phyloP scores from a whole-genome alignment of 1,140 invertebrate genomes.

The Dryas iulia region DNA sequence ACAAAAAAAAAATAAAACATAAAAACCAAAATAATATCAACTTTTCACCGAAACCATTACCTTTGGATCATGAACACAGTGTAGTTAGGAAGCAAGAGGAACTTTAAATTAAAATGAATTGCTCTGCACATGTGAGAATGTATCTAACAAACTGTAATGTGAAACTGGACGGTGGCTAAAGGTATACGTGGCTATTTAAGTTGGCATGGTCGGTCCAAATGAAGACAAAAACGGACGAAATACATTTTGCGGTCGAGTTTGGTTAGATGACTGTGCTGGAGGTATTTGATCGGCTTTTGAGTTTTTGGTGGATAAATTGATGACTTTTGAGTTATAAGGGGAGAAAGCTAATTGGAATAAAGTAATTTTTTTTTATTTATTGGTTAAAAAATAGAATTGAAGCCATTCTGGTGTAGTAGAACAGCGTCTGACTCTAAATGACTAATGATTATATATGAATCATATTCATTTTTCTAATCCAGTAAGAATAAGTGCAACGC shows the following conservation, averaged over 20 bases:
- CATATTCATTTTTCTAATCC: no score
- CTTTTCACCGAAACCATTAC: background rate
- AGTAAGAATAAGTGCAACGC: no score
- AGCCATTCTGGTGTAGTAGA: no score
- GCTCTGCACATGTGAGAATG: background rate
- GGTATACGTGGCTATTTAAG: background rate
- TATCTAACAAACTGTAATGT: conserved; percentile 1
- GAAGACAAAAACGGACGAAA: conserved; percentile 27
- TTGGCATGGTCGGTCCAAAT: conserved; percentile 18
- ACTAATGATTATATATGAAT: no score
- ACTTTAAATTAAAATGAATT: conserved; percentile 2
- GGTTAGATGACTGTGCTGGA: conserved; percentile 17
- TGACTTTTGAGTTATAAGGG: background rate
- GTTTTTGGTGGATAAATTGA: background rate
- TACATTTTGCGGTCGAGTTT: conserved; percentile 35
- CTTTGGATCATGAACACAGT: background rate
- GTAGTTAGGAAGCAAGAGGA: background rate
- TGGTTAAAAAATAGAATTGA: no score
- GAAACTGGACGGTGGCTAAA: background rate
- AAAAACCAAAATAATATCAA: background rate
- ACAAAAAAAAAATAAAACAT: no score
- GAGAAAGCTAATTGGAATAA: background rate
- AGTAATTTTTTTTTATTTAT: background rate
- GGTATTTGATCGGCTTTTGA: background rate
- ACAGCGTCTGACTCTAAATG: no score